Conservation (phyloP, 1,140 invertebrate genomes). For the Drosophila kohkoa region DNA sequence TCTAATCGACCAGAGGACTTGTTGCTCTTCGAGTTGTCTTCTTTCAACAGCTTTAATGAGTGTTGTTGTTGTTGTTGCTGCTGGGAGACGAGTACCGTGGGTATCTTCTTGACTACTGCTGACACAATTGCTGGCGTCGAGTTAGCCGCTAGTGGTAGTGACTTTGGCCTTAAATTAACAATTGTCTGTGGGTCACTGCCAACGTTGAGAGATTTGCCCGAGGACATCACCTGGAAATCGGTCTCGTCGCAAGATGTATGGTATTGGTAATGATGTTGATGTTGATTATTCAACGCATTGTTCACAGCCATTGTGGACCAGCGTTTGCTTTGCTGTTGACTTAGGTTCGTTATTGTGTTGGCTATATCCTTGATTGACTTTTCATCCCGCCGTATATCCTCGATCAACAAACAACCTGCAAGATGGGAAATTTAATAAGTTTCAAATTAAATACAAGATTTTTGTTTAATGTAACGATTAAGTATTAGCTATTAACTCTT, state of each 20-base stretch:
- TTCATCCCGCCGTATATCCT: conserved; percentile 80
- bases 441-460: conserved; percentile 1
- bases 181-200: conserved; percentile 42
- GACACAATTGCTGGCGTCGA: conserved; percentile 84
- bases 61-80: conserved; percentile 50
- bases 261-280: conserved; percentile 65
- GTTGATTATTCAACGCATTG: conserved; percentile 79
- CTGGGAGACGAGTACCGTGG: conserved; percentile 72
- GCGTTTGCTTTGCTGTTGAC: conserved; percentile 80
- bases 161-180: conserved; percentile 76
- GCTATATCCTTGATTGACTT: conserved; percentile 83
- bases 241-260: conserved; percentile 78
- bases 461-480: no score
- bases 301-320: conserved; percentile 75
- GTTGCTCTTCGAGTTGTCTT: conserved; percentile 37
- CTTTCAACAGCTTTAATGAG: conserved; percentile 25
- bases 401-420: conserved; percentile 75
- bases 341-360: conserved; percentile 84
- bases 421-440: conserved; percentile 66
- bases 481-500: no score
- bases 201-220: conserved; percentile 41
- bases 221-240: conserved; percentile 67
- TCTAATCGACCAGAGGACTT: conserved; percentile 30
- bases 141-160: conserved; percentile 79
- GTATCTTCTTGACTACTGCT: conserved; percentile 84